These are phyloP conservation scores for Protaetia brevitarsis DNA, from an alignment of 1,140 invertebrate genomes.

Conservation along the genomic window DNA sequence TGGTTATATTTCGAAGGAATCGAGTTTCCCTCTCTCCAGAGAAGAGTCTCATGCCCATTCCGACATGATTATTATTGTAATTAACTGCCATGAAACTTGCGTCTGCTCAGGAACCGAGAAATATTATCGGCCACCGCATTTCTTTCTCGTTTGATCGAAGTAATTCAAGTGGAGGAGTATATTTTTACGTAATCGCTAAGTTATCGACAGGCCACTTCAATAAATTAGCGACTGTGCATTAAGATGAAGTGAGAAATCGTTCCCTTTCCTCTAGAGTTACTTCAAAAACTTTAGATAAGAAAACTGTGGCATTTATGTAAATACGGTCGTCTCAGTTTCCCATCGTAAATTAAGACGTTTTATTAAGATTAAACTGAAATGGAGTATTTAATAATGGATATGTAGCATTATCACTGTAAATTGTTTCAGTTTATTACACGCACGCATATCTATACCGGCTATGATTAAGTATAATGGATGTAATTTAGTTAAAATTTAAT, in stretches of 20 bases:
- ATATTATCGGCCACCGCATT: constrained; percentile 2
- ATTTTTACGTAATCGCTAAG: neutral
- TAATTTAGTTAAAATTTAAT: no score
- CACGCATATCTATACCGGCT: no score
- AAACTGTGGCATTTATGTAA: no score
- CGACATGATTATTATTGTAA: neutral
- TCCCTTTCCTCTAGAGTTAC: neutral
- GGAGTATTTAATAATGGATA: no score
- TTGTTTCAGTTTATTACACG: no score
- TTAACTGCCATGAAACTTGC: neutral
- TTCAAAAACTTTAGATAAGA: neutral
- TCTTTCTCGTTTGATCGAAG: neutral
- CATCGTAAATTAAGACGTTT: neutral
- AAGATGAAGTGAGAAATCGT: neutral
- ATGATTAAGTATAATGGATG: no score
- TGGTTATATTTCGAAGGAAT: neutral
- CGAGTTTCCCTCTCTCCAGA: neutral
- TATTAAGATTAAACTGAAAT: neutral
- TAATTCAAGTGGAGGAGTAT: constrained; percentile 3
- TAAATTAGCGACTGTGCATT: constrained; percentile 7
- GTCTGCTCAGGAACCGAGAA: neutral
- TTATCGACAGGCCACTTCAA: constrained; percentile 5
- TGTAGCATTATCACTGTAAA: neutral
- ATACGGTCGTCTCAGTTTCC: no score
- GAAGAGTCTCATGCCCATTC: neutral